A percentile compares a stretch with the other conserved stretches of the same genome.
phyloP scores from a whole-genome alignment of 2,797 vertebrate genomes.

The Sternotherus odoratus region DNA sequence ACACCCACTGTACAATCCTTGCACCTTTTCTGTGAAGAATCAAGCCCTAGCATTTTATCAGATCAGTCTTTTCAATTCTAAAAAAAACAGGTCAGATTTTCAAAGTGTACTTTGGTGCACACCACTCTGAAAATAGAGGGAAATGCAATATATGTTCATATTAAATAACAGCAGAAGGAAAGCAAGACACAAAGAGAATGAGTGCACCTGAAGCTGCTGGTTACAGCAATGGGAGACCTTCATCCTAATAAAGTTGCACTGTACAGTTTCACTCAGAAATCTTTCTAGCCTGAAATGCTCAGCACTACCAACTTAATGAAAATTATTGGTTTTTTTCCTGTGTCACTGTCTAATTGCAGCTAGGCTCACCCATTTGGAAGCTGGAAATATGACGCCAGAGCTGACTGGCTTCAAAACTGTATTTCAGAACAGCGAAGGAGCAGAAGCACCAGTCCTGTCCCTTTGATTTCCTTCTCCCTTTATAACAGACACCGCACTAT shows the following conservation, averaged over 20 bases:
- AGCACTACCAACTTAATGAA: neutral
- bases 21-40: too few relatives aligned
- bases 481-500: constrained; percentile 23
- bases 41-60: neutral
- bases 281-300: neutral
- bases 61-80: rapidly evolving
- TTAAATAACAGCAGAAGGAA: neutral
- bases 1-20: too few relatives aligned
- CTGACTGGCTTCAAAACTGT: constrained; percentile 22
- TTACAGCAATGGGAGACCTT: constrained; percentile 19
- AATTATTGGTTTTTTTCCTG: neutral
- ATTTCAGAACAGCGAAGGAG: constrained; percentile 31
- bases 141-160: neutral
- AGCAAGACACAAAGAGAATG: neutral
- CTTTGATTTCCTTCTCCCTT: constrained; percentile 2
- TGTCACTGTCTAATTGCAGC: neutral
- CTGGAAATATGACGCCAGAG: constrained; percentile 2
- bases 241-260: constrained; percentile 37
- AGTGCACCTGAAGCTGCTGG: rapidly evolving
- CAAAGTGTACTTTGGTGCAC: neutral
- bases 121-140: neutral
- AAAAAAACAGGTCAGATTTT: neutral
- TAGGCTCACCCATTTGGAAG: constrained; percentile 33
- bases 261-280: constrained; percentile 28
- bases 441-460: constrained; percentile 6